phyloP scores from a whole-genome alignment of 2,797 vertebrate species.

The Mareca strepera region DNA sequence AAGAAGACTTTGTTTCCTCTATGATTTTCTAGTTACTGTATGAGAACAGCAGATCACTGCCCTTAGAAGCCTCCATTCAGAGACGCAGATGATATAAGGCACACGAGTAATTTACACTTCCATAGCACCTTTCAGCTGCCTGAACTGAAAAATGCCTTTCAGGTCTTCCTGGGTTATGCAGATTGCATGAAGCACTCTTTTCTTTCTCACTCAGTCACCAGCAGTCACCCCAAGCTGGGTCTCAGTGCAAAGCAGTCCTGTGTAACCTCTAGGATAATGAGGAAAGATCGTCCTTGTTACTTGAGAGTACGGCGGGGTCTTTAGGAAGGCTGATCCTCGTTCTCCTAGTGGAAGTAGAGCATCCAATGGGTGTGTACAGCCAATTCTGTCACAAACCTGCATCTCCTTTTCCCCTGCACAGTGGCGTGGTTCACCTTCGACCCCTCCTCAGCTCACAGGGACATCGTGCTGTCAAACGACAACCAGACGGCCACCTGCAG shows the following conservation, averaged over 20 bases:
- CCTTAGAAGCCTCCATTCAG: neutral
- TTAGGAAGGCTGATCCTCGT: neutral
- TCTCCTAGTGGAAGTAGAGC: neutral
- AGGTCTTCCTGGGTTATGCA: neutral
- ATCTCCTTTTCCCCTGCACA: slow-evolving; percentile 64
- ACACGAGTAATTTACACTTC: neutral
- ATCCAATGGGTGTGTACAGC: neutral
- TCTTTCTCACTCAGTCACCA: neutral
- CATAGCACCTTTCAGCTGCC: neutral
- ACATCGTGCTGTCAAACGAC: slow-evolving; percentile 94
- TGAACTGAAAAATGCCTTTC: neutral
- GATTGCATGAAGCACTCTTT: neutral
- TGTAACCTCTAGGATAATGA: neutral
- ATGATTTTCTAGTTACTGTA: neutral
- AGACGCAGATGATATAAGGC: neutral
- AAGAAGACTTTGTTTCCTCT: neutral
- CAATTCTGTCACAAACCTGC: neutral
- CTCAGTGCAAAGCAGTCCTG: neutral
- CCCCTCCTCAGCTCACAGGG: slow-evolving; percentile 91
- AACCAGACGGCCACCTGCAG: slow-evolving; percentile 95
- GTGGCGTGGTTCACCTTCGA: slow-evolving; percentile 99
- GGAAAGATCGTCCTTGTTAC: neutral
- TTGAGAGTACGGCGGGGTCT: neutral
- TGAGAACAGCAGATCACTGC: neutral
- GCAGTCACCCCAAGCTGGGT: neutral